Percentiles rank a stretch among this genome's conserved stretches.
phyloP scores from a whole-genome alignment of 2,888 invertebrate species.

The Drosophila merina region DNA sequence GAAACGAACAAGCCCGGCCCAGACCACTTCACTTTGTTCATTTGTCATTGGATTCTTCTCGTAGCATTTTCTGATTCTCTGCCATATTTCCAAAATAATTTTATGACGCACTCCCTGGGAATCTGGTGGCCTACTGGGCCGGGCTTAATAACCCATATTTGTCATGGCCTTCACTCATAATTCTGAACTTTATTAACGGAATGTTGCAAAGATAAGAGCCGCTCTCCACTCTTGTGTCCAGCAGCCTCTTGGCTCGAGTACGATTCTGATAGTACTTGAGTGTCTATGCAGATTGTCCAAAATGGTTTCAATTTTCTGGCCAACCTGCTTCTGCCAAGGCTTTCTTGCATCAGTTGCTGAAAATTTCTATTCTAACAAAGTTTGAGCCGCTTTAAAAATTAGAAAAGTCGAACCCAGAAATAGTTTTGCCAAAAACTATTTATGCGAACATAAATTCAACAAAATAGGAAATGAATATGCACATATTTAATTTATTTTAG shows the following conservation, averaged over 20 bases:
- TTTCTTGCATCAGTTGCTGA: too few relatives aligned
- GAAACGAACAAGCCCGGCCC: slow-evolving; percentile 6
- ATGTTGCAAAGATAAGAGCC: slow-evolving; percentile 44
- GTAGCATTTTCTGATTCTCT: slow-evolving; percentile 50
- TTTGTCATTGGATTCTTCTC: slow-evolving; percentile 52
- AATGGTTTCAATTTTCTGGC: background rate
- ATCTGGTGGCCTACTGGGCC: background rate
- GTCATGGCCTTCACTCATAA: slow-evolving; percentile 48
- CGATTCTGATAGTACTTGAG: slow-evolving; percentile 41
- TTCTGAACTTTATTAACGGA: slow-evolving; percentile 62
- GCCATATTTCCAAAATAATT: slow-evolving; percentile 73
- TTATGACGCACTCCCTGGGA: slow-evolving; percentile 35
- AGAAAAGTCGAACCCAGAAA: background rate
- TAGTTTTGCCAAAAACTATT: background rate
- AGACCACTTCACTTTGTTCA: slow-evolving; percentile 49
- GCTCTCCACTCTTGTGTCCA: slow-evolving; percentile 29
- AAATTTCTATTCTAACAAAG: background rate
- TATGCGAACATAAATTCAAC: background rate
- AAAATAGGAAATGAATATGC: slow-evolving; percentile 4
- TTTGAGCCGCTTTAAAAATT: background rate
- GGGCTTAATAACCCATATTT: slow-evolving; percentile 55
- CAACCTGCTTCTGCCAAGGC: background rate
- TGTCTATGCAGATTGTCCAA: slow-evolving; percentile 4
- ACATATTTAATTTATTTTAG: slow-evolving; percentile 5
- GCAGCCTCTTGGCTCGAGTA: slow-evolving; percentile 29